Evolutionary conservation across 2,797 vertebrate genomes (phyloP).

Genomic region (Anabas testudineus): DNA sequence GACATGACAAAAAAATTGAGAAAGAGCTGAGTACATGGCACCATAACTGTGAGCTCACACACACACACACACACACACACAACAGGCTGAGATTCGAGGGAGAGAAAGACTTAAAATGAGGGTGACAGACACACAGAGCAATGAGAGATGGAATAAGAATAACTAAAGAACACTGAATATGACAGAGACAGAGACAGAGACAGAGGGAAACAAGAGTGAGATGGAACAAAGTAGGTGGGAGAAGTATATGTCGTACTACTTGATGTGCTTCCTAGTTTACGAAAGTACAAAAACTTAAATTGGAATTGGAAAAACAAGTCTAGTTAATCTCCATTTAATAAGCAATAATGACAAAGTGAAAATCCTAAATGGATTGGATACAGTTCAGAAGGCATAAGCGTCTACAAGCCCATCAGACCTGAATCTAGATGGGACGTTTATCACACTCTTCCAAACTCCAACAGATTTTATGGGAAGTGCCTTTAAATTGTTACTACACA

Average conservation of each 20-base stretch:
- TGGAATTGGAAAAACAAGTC: too few species aligned
- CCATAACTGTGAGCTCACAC: slow-evolving; percentile 40
- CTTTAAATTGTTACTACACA: too few species aligned
- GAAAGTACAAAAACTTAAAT: too few species aligned
- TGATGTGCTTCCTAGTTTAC: too few species aligned
- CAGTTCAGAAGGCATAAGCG: too few species aligned
- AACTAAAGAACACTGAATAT: slow-evolving; percentile 3
- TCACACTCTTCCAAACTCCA: too few species aligned
- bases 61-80: slow-evolving; percentile 7
- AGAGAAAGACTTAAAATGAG: slow-evolving; percentile 12
- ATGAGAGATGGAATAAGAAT: slow-evolving; percentile 11
- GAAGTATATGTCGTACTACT: not conserved
- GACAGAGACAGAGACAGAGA: not conserved
- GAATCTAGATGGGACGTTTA: too few species aligned
- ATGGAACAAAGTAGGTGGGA: not conserved
- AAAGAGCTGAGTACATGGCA: slow-evolving; percentile 22
- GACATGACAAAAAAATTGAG: not conserved
- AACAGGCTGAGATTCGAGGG: not conserved
- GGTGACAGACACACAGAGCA: slow-evolving; percentile 3
- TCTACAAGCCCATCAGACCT: too few species aligned
- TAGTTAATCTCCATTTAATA: too few species aligned
- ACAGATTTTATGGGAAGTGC: too few species aligned
- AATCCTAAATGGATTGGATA: too few species aligned
- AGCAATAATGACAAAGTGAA: too few species aligned
- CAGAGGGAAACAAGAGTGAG: not conserved